Evolutionary conservation across 2,797 vertebrate species (phyloP), one percentile per base, ranked within the genome.

Genomic region (Microctenopoma stevenorrisi): DNA sequence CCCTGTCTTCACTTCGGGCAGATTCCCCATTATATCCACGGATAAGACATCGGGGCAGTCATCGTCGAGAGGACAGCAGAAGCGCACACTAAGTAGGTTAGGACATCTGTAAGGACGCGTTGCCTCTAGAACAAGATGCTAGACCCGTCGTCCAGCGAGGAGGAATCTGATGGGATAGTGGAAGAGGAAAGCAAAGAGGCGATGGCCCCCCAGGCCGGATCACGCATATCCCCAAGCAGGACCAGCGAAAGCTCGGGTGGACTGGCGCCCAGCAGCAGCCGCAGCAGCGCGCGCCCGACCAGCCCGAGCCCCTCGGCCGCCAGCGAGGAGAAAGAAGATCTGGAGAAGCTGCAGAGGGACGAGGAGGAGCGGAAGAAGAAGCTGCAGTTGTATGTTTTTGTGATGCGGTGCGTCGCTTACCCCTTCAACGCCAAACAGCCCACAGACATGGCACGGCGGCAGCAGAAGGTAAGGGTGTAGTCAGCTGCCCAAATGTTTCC

Each of bases 351-450:
- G 94, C 98, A 98, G 91, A 94, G 94, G 76, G 97, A 98, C 79
- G 98, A 99, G 71, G 97, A 98, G 55, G 98, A 99, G 71, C 95
- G 97, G 67, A 98, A 99, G 81, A 98, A 95, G 95, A 97, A 96
- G 91, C 96, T 99, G 91, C 98, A 99, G 94, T 91, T 99, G 59
- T 99, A 99, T 74, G 98, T 98, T 84, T 99, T 99, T 92, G 96
- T 99, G 80, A 98, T 98, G 98, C 95, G 98, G 81, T 98, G 96
- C 94, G 80, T 99, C 91, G 98, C 97, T 69, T 98, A 99, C 82
- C 97, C 98, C 59, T 99, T 99, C 94, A 99, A 99, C 67, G 98
- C 98, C 84, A 98, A 98, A 86, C 98, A 99, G 91, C 98, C 98
- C 86, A 99, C 98, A 64, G 98, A 99, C 84, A 99, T 99, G 98